These are phyloP conservation scores for Unio pictorum DNA, from an alignment of 2,888 invertebrate species.

Conservation along the genomic window DNA sequence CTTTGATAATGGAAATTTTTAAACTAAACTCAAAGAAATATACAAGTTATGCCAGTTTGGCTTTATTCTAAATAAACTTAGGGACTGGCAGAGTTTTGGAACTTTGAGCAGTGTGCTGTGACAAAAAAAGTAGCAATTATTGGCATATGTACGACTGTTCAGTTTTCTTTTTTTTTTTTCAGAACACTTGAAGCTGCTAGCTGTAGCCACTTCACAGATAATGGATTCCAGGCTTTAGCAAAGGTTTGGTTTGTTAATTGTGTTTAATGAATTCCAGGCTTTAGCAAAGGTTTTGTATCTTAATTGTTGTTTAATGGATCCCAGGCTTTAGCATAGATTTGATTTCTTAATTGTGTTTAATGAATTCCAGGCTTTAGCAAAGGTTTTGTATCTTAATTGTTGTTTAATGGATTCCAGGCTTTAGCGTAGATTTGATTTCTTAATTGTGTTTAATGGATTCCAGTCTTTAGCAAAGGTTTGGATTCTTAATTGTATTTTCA, in stretches of 20 bases:
- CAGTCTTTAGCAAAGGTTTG: constrained; percentile 88
- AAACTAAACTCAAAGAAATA: too few species aligned
- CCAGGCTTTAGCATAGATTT: constrained; percentile 88
- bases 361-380: constrained; percentile 95
- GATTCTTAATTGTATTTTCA: not conserved
- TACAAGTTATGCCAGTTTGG: too few species aligned
- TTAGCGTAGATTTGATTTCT: constrained; percentile 80
- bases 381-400: constrained; percentile 72
- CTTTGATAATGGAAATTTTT: too few species aligned
- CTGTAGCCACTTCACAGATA: constrained; percentile 95
- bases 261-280: constrained; percentile 89
- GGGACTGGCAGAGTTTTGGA: too few species aligned
- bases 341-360: constrained; percentile 68
- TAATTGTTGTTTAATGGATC: constrained; percentile 81
- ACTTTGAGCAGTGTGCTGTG: too few species aligned
- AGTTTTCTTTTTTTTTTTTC: constrained; percentile 22
- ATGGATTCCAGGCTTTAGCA: constrained; percentile 95
- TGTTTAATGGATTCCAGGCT: constrained; percentile 89
- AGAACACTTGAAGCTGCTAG: constrained; percentile 94
- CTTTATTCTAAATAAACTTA: too few species aligned
- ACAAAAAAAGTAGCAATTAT: not conserved
- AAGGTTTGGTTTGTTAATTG: constrained; percentile 74
- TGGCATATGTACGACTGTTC: not conserved
- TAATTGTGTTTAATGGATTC: constrained; percentile 81
- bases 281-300: constrained; percentile 80